These are phyloP conservation scores for Melinaea marsaeus DNA, from an alignment of 2,888 invertebrate genomes.

Conservation along the genomic window DNA sequence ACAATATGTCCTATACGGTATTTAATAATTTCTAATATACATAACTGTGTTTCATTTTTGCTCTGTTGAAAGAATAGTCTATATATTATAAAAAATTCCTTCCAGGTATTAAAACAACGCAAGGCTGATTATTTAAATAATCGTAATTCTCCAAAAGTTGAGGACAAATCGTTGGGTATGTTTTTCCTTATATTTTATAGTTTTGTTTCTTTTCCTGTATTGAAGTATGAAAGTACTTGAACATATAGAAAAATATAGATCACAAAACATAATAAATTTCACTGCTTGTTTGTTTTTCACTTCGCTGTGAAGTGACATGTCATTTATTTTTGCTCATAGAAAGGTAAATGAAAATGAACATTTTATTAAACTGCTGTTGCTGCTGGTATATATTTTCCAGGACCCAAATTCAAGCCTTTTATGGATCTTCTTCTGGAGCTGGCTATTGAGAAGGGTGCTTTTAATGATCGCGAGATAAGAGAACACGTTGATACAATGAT, in stretches of 20 bases:
- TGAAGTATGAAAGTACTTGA: too few relatives aligned
- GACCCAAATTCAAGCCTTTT: constrained; percentile 70
- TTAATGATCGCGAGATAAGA: constrained; percentile 72
- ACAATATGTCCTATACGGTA: constrained; percentile 58
- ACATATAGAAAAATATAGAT: too few relatives aligned
- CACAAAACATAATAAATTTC: too few relatives aligned
- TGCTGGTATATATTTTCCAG: constrained; percentile 34
- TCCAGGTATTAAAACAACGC: constrained; percentile 34
- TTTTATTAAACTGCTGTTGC: constrained; percentile 20
- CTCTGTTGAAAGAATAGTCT: constrained; percentile 43
- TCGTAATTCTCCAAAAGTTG: constrained; percentile 27
- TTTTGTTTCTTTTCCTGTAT: too few relatives aligned
- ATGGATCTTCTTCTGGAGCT: constrained; percentile 75
- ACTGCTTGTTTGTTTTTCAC: too few relatives aligned
- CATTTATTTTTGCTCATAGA: too few relatives aligned
- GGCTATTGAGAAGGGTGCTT: constrained; percentile 33
- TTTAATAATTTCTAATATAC: constrained; percentile 23
- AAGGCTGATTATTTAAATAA: constrained; percentile 15
- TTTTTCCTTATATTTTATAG: too few relatives aligned
- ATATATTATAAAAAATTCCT: constrained; percentile 40
- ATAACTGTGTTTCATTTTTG: too few relatives aligned
- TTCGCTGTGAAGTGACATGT: too few relatives aligned
- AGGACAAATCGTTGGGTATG: constrained; percentile 11
- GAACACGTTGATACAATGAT: constrained; percentile 80
- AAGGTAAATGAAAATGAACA: constrained; percentile 46